phyloP scores from a whole-genome alignment of 2,888 invertebrate species.

The Drosophila affinis region DNA sequence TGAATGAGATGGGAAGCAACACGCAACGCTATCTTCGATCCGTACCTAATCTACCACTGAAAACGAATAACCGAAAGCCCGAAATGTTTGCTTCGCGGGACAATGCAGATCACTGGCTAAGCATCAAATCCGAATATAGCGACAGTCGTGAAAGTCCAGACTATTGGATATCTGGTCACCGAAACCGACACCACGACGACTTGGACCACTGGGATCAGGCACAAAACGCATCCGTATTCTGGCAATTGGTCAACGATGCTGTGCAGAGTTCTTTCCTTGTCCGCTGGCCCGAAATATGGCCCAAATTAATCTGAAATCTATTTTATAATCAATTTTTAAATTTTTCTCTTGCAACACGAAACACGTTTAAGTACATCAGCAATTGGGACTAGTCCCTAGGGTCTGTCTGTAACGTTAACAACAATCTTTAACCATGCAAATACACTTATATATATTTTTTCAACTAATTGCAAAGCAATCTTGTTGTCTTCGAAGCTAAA shows the following conservation, averaged over 20 bases:
- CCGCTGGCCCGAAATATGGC: constrained; percentile 60
- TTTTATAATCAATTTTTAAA: not conserved
- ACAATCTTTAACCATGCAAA: constrained; percentile 16
- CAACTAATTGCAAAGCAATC: constrained; percentile 13
- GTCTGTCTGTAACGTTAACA: constrained; percentile 3
- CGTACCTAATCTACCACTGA: constrained; percentile 44
- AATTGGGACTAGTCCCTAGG: not conserved
- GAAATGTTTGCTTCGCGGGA: constrained; percentile 38
- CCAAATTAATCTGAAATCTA: constrained; percentile 51
- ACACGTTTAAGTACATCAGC: too few species aligned
- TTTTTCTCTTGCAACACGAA: constrained; percentile 3
- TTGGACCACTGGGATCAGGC: constrained; percentile 18
- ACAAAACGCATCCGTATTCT: constrained; percentile 65
- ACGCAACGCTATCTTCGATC: constrained; percentile 50
- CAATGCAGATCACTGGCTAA: constrained; percentile 71
- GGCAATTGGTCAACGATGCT: constrained; percentile 74
- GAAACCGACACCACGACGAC: constrained; percentile 4
- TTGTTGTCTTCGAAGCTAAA: constrained; percentile 19
- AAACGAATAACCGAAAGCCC: constrained; percentile 41
- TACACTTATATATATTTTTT: constrained; percentile 53
- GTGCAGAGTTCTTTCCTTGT: constrained; percentile 69
- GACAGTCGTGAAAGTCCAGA: constrained; percentile 46
- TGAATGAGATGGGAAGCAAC: constrained; percentile 57
- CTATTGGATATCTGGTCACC: constrained; percentile 18
- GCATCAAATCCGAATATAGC: constrained; percentile 78